Conservation (phyloP, 2,888 invertebrate species). For the Epinotia nisella region DNA sequence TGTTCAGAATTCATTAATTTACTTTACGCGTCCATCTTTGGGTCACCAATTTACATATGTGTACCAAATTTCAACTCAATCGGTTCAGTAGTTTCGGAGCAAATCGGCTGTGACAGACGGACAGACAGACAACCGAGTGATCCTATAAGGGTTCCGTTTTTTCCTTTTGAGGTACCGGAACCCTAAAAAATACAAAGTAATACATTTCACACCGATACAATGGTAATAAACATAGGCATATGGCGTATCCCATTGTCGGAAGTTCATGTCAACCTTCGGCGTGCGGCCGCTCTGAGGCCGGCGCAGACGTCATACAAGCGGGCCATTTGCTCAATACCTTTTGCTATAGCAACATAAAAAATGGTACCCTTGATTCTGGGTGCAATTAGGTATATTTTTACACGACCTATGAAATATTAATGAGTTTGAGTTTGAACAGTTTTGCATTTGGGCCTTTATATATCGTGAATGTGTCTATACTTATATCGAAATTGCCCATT, state of each 20-base stretch:
- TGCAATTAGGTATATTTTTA: conserved; percentile 42
- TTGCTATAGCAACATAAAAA: conserved; percentile 43
- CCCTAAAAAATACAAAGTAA: conserved; percentile 7
- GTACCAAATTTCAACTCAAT: too few relatives aligned
- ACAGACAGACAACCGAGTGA: too few relatives aligned
- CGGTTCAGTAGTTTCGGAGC: too few relatives aligned
- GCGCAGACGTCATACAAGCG: conserved; percentile 72
- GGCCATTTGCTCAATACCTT: conserved; percentile 58
- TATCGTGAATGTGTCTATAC: conserved; percentile 9
- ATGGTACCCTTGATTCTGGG: conserved; percentile 36
- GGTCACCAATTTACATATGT: too few relatives aligned
- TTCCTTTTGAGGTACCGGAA: too few relatives aligned
- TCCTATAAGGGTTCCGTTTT: too few relatives aligned
- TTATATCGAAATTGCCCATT: not conserved
- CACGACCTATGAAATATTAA: conserved; percentile 30
- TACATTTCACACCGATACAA: conserved; percentile 2
- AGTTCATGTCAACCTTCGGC: conserved; percentile 63
- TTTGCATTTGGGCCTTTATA: not conserved
- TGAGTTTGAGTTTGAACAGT: conserved; percentile 28
- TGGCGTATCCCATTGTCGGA: conserved; percentile 52
- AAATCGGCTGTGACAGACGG: too few relatives aligned
- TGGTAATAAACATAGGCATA: conserved; percentile 21
- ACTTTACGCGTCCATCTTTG: too few relatives aligned
- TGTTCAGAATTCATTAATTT: too few relatives aligned
- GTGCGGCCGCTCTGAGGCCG: conserved; percentile 64